These are phyloP conservation scores for Falcunculus frontatus DNA, from an alignment of 2,113 vertebrate genomes.

Conservation along the genomic window DNA sequence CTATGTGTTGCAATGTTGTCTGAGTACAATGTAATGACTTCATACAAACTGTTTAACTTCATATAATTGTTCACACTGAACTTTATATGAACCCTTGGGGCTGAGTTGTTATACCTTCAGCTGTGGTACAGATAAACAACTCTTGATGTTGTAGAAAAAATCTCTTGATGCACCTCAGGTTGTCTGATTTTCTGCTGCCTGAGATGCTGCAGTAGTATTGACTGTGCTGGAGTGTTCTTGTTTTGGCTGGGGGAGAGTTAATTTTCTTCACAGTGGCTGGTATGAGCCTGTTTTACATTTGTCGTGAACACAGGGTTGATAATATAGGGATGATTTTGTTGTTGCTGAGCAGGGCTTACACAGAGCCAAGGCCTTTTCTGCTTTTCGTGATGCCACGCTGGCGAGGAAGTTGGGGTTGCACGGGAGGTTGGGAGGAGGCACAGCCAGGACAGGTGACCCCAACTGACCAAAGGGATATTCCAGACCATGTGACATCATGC, in stretches of 20 bases:
- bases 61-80: neutral
- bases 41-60: neutral
- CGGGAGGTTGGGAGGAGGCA: neutral
- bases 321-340: neutral
- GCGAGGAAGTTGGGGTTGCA: fast-evolving
- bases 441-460: neutral
- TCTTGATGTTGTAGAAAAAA: neutral
- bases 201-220: neutral
- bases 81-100: neutral
- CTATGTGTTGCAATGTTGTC: neutral
- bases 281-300: neutral
- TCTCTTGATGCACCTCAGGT: neutral
- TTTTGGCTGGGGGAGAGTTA: neutral
- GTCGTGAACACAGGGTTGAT: neutral
- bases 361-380: neutral
- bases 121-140: neutral
- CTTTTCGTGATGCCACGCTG: neutral
- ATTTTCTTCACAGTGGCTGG: neutral
- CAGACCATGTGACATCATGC: fast-evolving
- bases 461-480: neutral
- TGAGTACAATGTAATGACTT: neutral
- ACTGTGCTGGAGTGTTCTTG: neutral
- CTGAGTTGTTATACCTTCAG: neutral
- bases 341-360: neutral
- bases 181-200: neutral